Percentiles rank a stretch among this genome's conserved stretches.
Conservation (phyloP, 2,113 vertebrate genomes). For the Murina feae region DNA sequence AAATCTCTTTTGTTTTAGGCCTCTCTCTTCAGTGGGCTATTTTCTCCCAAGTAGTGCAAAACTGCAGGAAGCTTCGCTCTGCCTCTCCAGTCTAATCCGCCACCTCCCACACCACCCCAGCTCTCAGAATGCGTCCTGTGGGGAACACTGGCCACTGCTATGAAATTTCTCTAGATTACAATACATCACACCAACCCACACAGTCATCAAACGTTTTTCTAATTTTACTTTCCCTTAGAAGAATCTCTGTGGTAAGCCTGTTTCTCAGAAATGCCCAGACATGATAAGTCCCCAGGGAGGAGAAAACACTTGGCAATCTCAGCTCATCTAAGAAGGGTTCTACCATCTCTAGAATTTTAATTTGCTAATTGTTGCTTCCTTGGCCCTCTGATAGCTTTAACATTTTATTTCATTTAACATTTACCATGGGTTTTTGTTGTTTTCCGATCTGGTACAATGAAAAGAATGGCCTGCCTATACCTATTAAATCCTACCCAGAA, state of each 20-base stretch:
- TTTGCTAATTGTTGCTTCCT: neutral
- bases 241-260: neutral
- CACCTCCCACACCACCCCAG: neutral
- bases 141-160: neutral
- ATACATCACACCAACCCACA: neutral
- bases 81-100: neutral
- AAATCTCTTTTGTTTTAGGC: neutral
- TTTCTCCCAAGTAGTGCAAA: neutral
- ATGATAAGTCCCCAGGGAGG: neutral
- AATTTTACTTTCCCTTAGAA: neutral
- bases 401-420: neutral
- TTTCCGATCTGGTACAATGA: neutral
- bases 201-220: neutral
- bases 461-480: neutral
- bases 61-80: neutral
- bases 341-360: neutral
- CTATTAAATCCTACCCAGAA: neutral
- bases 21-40: neutral
- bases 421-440: neutral
- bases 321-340: neutral
- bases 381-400: neutral
- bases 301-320: neutral
- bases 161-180: neutral
- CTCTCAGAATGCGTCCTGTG: neutral
- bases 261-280: neutral